Base-by-base conservation (phyloP, 2,113 vertebrate genomes). In the Colossoma macropomum region DNA sequence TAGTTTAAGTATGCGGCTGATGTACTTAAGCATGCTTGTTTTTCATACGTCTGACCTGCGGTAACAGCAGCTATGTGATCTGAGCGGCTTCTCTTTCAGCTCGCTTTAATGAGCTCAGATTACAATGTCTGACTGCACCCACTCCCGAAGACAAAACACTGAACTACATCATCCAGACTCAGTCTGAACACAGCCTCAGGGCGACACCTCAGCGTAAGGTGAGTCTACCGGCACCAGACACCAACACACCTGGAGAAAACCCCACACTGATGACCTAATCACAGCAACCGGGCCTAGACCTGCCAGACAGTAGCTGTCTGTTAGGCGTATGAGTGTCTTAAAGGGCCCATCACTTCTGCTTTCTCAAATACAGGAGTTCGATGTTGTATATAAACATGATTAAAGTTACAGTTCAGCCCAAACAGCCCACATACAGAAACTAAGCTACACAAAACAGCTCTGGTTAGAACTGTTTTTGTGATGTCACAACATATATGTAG, bases 91-190 rank as follows among this genome's bases (percentile, higher is more conserved):
- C 45, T 17, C 62, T 69, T 66, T 52, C 60, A 52, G 41, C 34
- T 45, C n/a, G 17, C 25, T 77, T 27, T 79, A 30, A 38, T 15
- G 62, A 38, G 77, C 17, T 79, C 72, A 77, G 34, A 82, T 87
- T 87, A 79, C 77, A 70, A 23, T 32, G 66, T 75, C 80, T n/a
- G 23, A 72, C 79, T 52, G 70, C 28, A 8, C 86, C 60, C 54
- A 82, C 45, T 80, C 75, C 69, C 83, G 68, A 87, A 86, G 79
- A 88, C 86, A 52, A 70, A 3, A 80, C 85, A 80, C 65, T 70
- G 50, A 87, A 79, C 65, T 75, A 34, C 15, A 30, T 71, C 71
- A 83, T 88, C 62, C 84, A 89, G 83, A 87, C 85, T 87, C 52
- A 86, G 80, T 27, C 50, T 74, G 85, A 63, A 69, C 66, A 86